phyloP scores from a whole-genome alignment of 2,797 vertebrate species.

The Phoxinus dragarum region DNA sequence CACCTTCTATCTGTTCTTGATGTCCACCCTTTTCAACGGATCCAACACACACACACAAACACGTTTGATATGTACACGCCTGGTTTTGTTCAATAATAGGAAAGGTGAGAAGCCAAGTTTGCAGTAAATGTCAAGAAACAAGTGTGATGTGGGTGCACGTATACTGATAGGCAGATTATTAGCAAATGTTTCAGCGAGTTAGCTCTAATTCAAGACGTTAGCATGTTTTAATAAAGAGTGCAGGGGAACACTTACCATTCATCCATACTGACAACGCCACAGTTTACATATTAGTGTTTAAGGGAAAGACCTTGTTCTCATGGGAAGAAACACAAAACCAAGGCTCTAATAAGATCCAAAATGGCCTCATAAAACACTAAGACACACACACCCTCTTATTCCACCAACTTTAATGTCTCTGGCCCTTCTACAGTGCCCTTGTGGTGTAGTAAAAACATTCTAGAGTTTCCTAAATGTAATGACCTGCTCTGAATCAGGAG shows the following conservation, averaged over 20 bases:
- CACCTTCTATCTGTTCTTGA: conserved; percentile 11
- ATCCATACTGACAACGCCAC: conserved; percentile 1
- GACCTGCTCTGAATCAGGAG: conserved; percentile 32
- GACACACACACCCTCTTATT: conserved; percentile 4
- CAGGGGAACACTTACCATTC: neutral
- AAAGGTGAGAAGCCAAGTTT: conserved; percentile 28
- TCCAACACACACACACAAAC: neutral
- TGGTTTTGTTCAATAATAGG: conserved; percentile 25
- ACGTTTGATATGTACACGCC: neutral
- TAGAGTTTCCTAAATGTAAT: conserved; percentile 51
- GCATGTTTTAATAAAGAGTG: conserved; percentile 30
- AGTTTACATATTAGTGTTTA: conserved; percentile 37
- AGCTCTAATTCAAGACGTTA: conserved; percentile 13
- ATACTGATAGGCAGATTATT: conserved; percentile 31
- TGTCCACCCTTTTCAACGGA: neutral
- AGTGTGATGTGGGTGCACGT: neutral
- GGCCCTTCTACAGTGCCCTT: conserved; percentile 36
- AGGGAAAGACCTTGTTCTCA: conserved; percentile 36
- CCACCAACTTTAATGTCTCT: conserved; percentile 35
- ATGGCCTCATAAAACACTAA: conserved; percentile 36
- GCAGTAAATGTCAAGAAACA: conserved; percentile 30
- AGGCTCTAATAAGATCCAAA: conserved; percentile 44
- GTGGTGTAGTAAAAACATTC: conserved; percentile 43
- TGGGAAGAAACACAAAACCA: conserved; percentile 32
- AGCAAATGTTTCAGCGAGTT: conserved; percentile 24